Base-by-base conservation (phyloP, 2,888 invertebrate species). In the Ochlodes sylvanus region DNA sequence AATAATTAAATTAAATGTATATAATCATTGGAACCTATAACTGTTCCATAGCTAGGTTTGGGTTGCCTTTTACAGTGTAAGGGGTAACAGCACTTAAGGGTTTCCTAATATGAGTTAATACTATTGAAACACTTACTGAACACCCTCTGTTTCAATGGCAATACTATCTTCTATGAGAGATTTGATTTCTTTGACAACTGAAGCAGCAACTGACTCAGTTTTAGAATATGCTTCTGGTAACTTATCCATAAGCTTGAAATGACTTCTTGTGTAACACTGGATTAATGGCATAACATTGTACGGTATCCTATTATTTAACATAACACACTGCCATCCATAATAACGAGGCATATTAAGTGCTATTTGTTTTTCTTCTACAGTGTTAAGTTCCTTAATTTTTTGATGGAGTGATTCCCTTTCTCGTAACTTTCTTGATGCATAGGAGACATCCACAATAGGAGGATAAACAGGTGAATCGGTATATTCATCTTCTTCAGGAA, bases 291-390 rank as follows among this genome's bases (percentile, higher is more conserved):
- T 85, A 56, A 95, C 94, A 85, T 97, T 95, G 77, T 97, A 97
- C 0, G 95, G 95, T 27, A 94, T 74, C 14, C 74, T 87, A 80
- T 97, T 97, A 2, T 89, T 84, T 4, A 97, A 81, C 77, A 94
- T 86, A 1, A 95, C 85, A 68, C 95, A 94, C 77, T 94, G 94
- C 92, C 95, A 97, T 1, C 98, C 98, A 83, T 97, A 98, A 83
- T 96, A 97, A 60, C 94, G 94, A 0, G 97, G 97, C 95, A 97
- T 96, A 83, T 98, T 98, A 27, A 98, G 79, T 75, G 96, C 97
- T 63, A 97, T 95, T 76, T 97, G 94, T 81, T 98, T 98, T 83
- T 97, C 97, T 88, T 98, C 98, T 0, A 97, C 94, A 0, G 97
- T 97, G 68, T 95, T 94, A 12, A 96, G 77, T 0, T 92, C 84